Conservation (phyloP, 2,888 invertebrate genomes). For the Diploptera punctata region DNA sequence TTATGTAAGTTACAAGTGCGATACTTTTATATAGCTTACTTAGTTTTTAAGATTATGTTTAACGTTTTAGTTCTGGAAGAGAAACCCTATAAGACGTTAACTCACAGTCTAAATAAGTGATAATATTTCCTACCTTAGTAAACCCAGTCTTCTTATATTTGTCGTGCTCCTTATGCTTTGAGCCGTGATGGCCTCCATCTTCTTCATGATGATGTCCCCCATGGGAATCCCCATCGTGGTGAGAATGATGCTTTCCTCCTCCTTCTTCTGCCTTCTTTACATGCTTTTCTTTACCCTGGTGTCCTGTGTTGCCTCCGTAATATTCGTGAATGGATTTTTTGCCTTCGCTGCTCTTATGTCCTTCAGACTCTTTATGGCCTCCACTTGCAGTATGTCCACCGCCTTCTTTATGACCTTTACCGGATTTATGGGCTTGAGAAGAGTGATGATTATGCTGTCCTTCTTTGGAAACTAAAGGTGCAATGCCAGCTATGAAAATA, state of each 20-base stretch:
- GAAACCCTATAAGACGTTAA: too few relatives aligned
- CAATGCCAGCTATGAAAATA: too few relatives aligned
- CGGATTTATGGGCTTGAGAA: not conserved
- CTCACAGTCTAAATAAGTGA: too few relatives aligned
- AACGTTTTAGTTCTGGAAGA: too few relatives aligned
- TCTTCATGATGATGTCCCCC: conserved; percentile 24
- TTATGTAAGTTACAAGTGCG: too few relatives aligned
- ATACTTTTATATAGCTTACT: too few relatives aligned
- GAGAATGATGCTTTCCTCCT: conserved; percentile 24
- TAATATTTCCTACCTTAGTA: conserved; percentile 37
- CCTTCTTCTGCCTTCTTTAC: conserved; percentile 34
- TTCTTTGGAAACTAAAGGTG: not conserved
- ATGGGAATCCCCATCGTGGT: conserved; percentile 28
- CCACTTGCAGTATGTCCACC: not conserved
- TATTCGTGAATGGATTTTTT: not conserved
- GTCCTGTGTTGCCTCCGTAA: conserved; percentile 20
- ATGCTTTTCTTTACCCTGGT: conserved; percentile 32
- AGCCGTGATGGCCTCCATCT: conserved; percentile 8
- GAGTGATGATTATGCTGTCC: not conserved
- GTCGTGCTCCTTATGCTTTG: conserved; percentile 23
- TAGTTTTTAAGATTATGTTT: too few relatives aligned
- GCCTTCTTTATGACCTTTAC: not conserved
- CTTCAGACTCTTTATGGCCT: not conserved
- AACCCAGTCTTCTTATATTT: conserved; percentile 34
- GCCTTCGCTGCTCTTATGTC: not conserved